Base-by-base conservation (phyloP, 2,888 invertebrate species). In the Thysanoteuthis rhombus region DNA sequence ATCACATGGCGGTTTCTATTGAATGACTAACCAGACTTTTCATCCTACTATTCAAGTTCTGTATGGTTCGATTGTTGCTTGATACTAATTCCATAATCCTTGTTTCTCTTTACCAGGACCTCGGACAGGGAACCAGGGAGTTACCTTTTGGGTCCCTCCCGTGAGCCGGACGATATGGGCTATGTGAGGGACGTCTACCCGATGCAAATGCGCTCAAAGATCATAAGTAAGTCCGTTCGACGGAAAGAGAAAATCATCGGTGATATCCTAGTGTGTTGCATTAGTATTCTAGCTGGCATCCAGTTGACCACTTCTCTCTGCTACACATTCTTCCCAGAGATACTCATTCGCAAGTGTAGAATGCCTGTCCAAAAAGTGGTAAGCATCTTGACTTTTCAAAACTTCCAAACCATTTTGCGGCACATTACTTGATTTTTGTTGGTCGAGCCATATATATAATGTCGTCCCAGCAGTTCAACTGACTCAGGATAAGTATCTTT, bases 241-340 rank as follows among this genome's bases (percentile, higher is more conserved):
- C 28, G 92, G n/a, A 92, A 47, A 45, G 92, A 92, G 36, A 47
- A 52, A 45, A 45, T 91, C 6, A 38, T 52, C 36, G 47, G 36
- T 25, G 92, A 45, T 32, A 45, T 92, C 47, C 36, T 92, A 1
- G 47, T 92, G 28, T 92, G 25, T 40, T 45, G 39, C 10, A 42
- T 92, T 19, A 92, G 92, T 22, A 92, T 92, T 3, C 38, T 47
- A 32, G 92, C 45, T n/a, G 92, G 92, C 10, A 47, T 92, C n/a
- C 92, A 92, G 19, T 10, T 92, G 47, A 92, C 92, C 25, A 92
- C 42, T 2, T 92, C 47, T 36, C 16, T 92, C 47, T 38, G 42
- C 16, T 92, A 92, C 25, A 92, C 92, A 19, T 45, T 45, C n/a
- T 42, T n/a, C 38, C 38, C 36, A 19, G 38, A 92, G 10, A 47